A percentile compares a stretch with the other conserved stretches of the same genome.
Evolutionary conservation across 2,797 vertebrate species (phyloP).

Genomic region (Aselliscus stoliczkanus): DNA sequence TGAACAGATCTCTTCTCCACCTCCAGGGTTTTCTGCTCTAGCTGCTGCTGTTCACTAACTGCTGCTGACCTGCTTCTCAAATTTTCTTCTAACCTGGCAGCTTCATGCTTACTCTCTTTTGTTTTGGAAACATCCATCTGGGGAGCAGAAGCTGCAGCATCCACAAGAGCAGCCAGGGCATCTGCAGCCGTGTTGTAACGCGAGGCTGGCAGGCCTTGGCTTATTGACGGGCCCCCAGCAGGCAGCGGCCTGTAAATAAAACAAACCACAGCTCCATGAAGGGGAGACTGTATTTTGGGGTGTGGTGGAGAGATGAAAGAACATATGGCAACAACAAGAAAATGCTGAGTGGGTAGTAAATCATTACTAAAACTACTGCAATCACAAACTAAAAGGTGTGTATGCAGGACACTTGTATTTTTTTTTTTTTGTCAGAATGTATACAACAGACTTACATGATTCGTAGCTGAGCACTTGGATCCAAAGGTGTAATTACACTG

Average conservation of each 20-base stretch:
- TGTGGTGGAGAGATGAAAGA: background rate
- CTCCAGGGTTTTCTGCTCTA: slow-evolving; percentile 87
- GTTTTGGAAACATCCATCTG: slow-evolving; percentile 95
- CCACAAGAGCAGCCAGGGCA: slow-evolving; percentile 94
- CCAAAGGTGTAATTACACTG: slow-evolving; percentile 94
- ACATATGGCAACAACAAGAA: background rate
- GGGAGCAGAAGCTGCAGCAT: slow-evolving; percentile 93
- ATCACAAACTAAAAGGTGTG: background rate
- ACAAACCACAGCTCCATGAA: slow-evolving; percentile 29
- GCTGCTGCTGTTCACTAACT: slow-evolving; percentile 85
- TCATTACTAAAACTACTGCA: background rate
- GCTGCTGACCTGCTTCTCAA: slow-evolving; percentile 84
- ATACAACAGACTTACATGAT: slow-evolving; percentile 88
- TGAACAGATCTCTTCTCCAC: slow-evolving; percentile 90
- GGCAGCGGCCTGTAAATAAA: slow-evolving; percentile 87
- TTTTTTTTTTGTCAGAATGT: background rate
- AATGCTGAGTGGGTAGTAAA: background rate
- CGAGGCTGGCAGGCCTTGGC: slow-evolving; percentile 85
- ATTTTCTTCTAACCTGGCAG: slow-evolving; percentile 87
- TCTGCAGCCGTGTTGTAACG: slow-evolving; percentile 96
- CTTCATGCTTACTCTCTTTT: slow-evolving; percentile 93
- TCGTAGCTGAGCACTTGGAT: slow-evolving; percentile 84
- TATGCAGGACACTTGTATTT: background rate
- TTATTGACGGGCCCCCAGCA: slow-evolving; percentile 85
- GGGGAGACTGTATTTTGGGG: background rate